Base-by-base conservation (phyloP, 1,140 invertebrate species). In the Tetraneura akinire region DNA sequence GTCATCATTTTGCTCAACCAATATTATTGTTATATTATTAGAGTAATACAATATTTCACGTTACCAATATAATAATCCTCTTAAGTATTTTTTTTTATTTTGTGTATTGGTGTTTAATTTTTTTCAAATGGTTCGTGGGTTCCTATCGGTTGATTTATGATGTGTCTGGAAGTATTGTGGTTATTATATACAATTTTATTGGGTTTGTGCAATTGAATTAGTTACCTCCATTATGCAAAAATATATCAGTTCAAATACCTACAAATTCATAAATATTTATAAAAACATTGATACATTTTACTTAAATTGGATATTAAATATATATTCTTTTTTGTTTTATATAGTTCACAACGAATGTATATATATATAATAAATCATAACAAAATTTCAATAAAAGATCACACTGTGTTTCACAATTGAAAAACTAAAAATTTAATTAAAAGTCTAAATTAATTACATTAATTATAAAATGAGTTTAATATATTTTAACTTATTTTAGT, bases 111-210 rank as follows among this genome's bases (percentile, higher is more conserved):
- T 45, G 37, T 78, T 60, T 47, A 62, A 62, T 23, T 78, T 78
- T 78, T 29, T 78, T 60, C 53, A 60, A 78, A 62, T 47, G 74
- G 74, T 78, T 78, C 32, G 53, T 78, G 74, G 74, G 74, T 78
- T 78, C 74, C 74, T 78, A 78, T 78, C 55, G 42, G 74, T 78
- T 78, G 74, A 78, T 78, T 78, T 78, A 78, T 60, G 37, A 78
- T 57, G 21, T 60, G n/a, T 78, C 53, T 2, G 23, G 57, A 53
- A 76, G 32, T 57, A 57, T 55, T 57, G 71, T 57, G 49, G 53
- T 55, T 76, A 57, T 76, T 76, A 55, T 76, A 57, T 55, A 76
- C 71, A 76, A 37, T 55, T 57, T 76, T 10, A 23, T 23, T 60
- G 74, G 74, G 74, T 60, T 45, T 78, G 74, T 78, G 74, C 74